Evolutionary conservation across 2,888 invertebrate species (phyloP), one percentile per base, ranked within the genome.

Genomic region (Cryptocephalus primarius): DNA sequence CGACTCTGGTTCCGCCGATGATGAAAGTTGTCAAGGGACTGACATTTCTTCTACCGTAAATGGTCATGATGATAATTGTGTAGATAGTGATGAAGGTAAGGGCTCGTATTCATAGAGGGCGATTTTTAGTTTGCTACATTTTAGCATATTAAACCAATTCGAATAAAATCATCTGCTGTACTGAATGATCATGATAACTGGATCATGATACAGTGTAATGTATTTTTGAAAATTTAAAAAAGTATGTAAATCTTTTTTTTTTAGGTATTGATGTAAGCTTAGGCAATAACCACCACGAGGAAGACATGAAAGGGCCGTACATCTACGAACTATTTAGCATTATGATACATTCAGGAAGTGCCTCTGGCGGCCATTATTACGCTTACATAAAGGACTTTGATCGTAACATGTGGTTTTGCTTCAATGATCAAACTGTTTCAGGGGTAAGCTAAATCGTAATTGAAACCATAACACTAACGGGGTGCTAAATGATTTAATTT

Each of bases 321-420:
- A 71, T 81, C 40, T 92, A 92, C 66, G 89, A 93, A 67, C 70
- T 93, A 33, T 92, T 89, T 67, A 88, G 89, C 12, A 88, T 92
- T 54, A 89, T 92, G 88, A 87, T 92, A 47, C 92, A 92, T 70
- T 87, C 88, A 22, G 92, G 92, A 9, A 89, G 87, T 68, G 90
- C 91, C 0, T 83, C 85, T 12, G 90, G 90, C 22, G 92, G 92
- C 1, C 92, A 92, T 70, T 93, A 93, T 68, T 92, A 88, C 68
- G 91, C 89, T 1, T 91, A 90, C 62, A 88, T 92, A 49, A 89
- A 88, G 75, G 88, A 85, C 61, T 82, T 85, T 55, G 75, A 76
- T 49, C 80, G 75, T 45, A 77, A 80, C 49, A 78, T 82, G 56
- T 92, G 91, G 91, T 84, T 83, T 64, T 87, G 88, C 62, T 92